Evolutionary conservation across 2,113 vertebrate genomes (phyloP).

Genomic region (Plecturocebus donacophilus): DNA sequence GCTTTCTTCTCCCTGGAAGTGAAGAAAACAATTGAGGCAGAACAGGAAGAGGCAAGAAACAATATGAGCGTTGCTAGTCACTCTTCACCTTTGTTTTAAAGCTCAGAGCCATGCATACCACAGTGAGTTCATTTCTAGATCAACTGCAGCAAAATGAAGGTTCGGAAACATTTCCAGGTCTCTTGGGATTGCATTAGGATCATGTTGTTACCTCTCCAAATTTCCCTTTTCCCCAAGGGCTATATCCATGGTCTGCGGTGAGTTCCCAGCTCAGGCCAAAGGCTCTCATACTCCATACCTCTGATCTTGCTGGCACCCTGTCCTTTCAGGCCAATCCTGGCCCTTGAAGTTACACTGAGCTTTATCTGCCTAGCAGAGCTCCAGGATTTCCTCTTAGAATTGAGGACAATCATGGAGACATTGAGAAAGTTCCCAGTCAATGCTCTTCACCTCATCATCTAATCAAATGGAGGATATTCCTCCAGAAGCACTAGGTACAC

Average conservation of each 20-base stretch:
- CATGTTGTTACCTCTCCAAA: not conserved
- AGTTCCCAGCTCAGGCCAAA: not conserved
- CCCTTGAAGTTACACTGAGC: not conserved
- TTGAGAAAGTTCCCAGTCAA: not conserved
- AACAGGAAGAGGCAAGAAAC: not conserved
- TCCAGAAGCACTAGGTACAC: not conserved
- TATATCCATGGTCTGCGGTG: not conserved
- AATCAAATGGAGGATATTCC: not conserved
- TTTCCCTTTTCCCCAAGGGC: not conserved
- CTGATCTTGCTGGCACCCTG: not conserved
- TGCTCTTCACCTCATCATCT: not conserved
- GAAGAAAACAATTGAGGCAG: slow-evolving; percentile 32
- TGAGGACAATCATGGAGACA: not conserved
- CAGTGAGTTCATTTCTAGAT: not conserved
- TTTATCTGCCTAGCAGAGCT: not conserved
- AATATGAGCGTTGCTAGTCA: not conserved
- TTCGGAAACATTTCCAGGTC: not conserved
- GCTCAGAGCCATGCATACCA: not conserved
- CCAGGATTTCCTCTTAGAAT: not conserved
- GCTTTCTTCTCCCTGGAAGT: slow-evolving; percentile 62
- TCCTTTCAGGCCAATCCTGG: not conserved
- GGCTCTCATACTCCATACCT: not conserved
- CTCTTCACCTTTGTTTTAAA: not conserved
- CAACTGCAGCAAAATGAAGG: not conserved
- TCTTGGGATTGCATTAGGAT: not conserved